Base-by-base conservation (phyloP, 2,888 invertebrate species). In the Geotrupes spiniger region DNA sequence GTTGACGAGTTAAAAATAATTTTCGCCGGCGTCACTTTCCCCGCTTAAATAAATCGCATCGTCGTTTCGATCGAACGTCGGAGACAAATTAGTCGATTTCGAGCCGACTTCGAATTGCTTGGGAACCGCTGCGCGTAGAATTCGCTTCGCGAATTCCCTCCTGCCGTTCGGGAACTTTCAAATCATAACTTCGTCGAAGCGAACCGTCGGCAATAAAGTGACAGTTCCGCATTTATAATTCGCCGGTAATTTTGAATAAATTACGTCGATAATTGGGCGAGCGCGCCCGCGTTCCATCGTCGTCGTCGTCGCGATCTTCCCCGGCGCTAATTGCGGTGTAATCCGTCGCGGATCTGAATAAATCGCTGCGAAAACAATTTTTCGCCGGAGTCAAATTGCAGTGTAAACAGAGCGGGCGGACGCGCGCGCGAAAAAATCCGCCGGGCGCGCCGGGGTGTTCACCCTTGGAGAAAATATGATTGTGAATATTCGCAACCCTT, bases 381-480 rank as follows among this genome's bases (percentile, higher is more conserved):
- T 2, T 11, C 33, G 33, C 11, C 27, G 31, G 3, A 21, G 21
- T 21, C 21, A 21, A 21, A 21, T 21, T 21, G 21, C 21, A 21
- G 6, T 6, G 21, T 21, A 21, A 21, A 21, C 21, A 21, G 21
- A 21, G 21, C 21, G 21, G 59, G 57, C 59, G 61, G 62, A 62
- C n/a, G n/a, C n/a, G 60, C 61, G 62, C 58, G 60, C 59, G 60
- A 62, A 64, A 65, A 65, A 64, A 62, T 62, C 60, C 56, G 59
- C 51, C 54, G 51, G 61, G 62, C 60, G 52, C 33, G 33, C 33
- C 12, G 49, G 36, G 63, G 64, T 67, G 65, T 66, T 65, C 67
- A 66, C 65, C 65, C 67, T 67, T 67, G 67, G 65, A 65, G 65
- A 67, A 67, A 67, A 67, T 67, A 65, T 64, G 67, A 67, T 67